phyloP scores from a whole-genome alignment of 2,113 vertebrate species.

The Actenoides hombroni region DNA sequence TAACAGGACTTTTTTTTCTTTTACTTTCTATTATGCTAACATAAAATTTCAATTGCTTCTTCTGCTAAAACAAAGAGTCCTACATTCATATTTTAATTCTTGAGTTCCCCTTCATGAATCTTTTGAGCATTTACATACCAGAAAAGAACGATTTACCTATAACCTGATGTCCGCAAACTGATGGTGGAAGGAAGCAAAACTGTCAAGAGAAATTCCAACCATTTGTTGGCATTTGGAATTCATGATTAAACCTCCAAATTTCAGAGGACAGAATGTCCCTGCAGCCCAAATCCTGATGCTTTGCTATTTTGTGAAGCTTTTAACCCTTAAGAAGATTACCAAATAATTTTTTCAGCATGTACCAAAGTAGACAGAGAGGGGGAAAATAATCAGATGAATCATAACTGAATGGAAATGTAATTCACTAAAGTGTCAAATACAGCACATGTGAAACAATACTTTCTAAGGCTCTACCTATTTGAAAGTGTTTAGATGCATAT shows the following conservation, averaged over 20 bases:
- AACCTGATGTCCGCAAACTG: neutral
- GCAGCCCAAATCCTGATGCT: accelerated
- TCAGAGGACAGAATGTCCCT: accelerated
- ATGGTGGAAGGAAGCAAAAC: accelerated
- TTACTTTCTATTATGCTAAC: accelerated
- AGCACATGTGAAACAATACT: accelerated
- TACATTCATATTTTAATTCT: neutral
- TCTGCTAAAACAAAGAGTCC: accelerated
- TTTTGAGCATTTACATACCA: neutral
- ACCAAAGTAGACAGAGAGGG: neutral
- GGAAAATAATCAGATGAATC: accelerated
- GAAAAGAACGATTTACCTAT: accelerated
- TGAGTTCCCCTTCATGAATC: neutral
- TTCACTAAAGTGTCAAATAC: accelerated
- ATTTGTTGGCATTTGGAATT: accelerated
- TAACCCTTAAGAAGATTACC: neutral
- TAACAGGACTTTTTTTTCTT: accelerated
- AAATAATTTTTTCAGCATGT: neutral
- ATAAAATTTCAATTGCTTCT: accelerated
- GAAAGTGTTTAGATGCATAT: accelerated
- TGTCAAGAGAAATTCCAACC: neutral
- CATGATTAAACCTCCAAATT: accelerated
- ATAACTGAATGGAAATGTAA: neutral
- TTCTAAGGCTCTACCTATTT: neutral
- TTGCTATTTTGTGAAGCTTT: neutral